Base-by-base conservation (phyloP, 2,888 invertebrate genomes). In the Danaus chrysippus region DNA sequence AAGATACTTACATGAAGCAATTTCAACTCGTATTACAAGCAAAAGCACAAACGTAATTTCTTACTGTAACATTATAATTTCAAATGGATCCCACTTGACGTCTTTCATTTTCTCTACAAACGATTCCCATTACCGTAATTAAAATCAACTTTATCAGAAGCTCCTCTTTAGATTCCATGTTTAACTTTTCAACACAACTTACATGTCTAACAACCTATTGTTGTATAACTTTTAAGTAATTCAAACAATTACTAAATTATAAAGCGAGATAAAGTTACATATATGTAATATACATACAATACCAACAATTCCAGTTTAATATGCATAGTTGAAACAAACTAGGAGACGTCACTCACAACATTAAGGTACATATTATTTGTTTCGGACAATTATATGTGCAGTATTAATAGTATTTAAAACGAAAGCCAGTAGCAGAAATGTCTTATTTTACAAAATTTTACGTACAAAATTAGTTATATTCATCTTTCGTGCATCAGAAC, bases 11-110 rank as follows among this genome's bases (percentile, higher is more conserved):
- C 59, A 64, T 64, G 56, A 41, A 55, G 60, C 64, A 59, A 62
- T 62, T 67, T 44, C 64, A 67, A 63, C 67, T 67, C 61, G 52
- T 62, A 64, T 63, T 59, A 60, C 34, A 59, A 58, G 57, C 62
- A 54, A 58, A 54, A 58, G 61, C 62, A 55, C 58, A 64, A 62
- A n/a, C 43, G 44, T 52, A 56, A 44, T 58, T 62, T 62, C 55
- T 64, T 54, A 62, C 55, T 56, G 44, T 17, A 8, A 17, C 17
- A 49, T 17, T 49, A 49, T 49, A 49, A 17, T 49, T 49, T 49
- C 17, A 49, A 49, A 17, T 17, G 49, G 13, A n/a, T 17, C 17
- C 17, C 3, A 49, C 49, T 49, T 49, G 2, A 15, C 17, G 49
- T 17, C 49, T 49, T 10, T 49, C 15, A 49, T 49, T 49, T 10